Conservation (phyloP, 2,797 vertebrate genomes). For the Micrastur ruficollis region DNA sequence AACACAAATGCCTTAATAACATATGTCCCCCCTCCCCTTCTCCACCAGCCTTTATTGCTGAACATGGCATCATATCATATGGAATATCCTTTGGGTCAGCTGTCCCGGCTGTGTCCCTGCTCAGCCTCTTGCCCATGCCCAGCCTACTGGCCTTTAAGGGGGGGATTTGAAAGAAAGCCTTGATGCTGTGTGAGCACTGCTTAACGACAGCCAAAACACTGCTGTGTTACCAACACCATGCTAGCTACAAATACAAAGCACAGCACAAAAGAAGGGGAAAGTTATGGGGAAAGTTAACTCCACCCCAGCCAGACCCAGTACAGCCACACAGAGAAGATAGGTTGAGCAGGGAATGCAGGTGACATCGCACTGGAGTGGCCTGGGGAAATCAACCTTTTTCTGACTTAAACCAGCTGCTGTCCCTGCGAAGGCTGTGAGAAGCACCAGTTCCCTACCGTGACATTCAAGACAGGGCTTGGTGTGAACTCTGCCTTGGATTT, state of each 20-base stretch:
- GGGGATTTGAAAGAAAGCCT: background rate
- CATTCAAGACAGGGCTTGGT: background rate
- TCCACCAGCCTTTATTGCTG: background rate
- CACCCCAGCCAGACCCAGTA: background rate
- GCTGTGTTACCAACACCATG: rapidly evolving
- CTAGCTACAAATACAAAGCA: background rate
- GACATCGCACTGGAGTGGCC: background rate
- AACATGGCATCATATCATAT: background rate
- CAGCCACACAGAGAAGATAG: background rate
- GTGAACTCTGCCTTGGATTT: background rate
- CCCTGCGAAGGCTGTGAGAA: background rate
- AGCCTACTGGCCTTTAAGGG: background rate
- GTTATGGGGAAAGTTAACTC: background rate
- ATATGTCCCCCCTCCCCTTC: rapidly evolving
- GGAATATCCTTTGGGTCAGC: background rate
- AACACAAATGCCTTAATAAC: background rate
- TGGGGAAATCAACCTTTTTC: background rate
- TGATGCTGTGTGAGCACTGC: background rate
- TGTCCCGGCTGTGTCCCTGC: background rate
- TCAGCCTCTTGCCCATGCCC: background rate
- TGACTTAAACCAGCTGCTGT: background rate
- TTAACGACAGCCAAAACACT: background rate
- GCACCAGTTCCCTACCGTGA: background rate
- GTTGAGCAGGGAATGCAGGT: background rate
- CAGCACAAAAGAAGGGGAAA: background rate